Evolutionary conservation across 2,113 vertebrate genomes (phyloP).

Genomic region (Ailuropoda melanoleuca): DNA sequence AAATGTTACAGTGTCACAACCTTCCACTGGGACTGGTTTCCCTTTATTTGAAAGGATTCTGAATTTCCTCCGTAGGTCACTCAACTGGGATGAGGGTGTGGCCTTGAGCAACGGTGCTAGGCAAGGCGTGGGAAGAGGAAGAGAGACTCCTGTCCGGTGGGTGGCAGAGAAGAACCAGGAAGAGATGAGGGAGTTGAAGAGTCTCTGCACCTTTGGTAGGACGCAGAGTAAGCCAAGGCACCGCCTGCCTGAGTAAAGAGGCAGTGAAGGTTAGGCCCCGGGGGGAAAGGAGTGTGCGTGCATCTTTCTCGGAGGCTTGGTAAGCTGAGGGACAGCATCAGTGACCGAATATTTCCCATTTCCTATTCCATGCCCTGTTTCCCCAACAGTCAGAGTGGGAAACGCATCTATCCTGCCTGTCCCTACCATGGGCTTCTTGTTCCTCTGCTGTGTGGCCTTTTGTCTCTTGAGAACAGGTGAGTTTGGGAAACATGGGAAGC

Average conservation of each 20-base stretch:
- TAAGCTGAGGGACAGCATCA: not conserved
- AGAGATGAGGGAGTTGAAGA: not conserved
- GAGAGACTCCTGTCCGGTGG: not conserved
- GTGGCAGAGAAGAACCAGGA: not conserved
- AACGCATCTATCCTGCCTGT: not conserved
- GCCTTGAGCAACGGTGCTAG: not conserved
- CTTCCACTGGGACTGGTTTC: not conserved
- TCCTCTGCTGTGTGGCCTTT: not conserved
- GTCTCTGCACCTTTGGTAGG: not conserved
- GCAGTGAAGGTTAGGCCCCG: no score
- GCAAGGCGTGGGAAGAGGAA: not conserved
- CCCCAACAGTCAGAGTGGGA: not conserved
- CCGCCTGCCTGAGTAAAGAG: not conserved
- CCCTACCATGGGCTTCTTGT: not conserved
- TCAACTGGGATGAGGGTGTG: not conserved
- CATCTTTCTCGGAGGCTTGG: not conserved
- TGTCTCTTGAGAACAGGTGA: slow-evolving; percentile 28
- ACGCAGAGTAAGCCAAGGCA: no score
- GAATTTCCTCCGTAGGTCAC: no score
- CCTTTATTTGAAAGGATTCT: not conserved
- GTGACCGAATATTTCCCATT: not conserved
- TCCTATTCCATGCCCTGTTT: not conserved
- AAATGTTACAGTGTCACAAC: not conserved
- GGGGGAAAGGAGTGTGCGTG: not conserved
- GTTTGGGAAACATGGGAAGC: not conserved